phyloP scores from a whole-genome alignment of 2,888 invertebrate species.

The Eilema sororculum region DNA sequence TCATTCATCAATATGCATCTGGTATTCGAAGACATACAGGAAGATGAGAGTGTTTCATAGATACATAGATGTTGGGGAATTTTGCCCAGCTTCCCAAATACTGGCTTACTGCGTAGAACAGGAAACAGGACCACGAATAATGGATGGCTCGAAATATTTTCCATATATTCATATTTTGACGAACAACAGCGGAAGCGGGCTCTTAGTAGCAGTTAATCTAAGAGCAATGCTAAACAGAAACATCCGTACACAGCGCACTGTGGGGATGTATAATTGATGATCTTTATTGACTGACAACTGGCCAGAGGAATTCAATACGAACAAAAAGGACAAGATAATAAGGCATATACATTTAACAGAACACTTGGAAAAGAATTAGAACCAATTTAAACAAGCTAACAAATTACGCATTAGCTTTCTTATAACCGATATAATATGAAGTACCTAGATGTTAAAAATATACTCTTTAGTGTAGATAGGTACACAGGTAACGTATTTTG shows the following conservation, averaged over 20 bases:
- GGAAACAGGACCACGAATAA: no score
- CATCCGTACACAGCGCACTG: slow-evolving; percentile 46
- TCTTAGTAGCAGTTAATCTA: slow-evolving; percentile 49
- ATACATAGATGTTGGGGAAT: no score
- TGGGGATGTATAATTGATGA: slow-evolving; percentile 27
- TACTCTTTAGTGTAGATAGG: not conserved
- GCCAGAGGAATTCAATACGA: not conserved
- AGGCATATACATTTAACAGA: not conserved
- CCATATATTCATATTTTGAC: not conserved
- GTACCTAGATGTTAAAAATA: not conserved
- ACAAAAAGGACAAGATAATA: slow-evolving; percentile 1
- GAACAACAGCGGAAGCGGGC: slow-evolving; percentile 39
- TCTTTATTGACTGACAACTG: slow-evolving; percentile 14
- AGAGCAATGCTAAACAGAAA: slow-evolving; percentile 45
- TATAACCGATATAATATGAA: not conserved
- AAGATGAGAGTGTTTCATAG: no score
- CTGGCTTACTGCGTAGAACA: no score
- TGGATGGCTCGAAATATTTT: not conserved
- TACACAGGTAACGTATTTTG: no score
- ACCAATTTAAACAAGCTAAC: not conserved
- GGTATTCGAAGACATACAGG: no score
- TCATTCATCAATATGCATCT: no score
- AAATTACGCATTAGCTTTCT: not conserved
- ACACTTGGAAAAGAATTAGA: not conserved
- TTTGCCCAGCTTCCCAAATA: no score